phyloP scores from a whole-genome alignment of 2,113 vertebrate genomes.

The Dendrocopos noguchii region DNA sequence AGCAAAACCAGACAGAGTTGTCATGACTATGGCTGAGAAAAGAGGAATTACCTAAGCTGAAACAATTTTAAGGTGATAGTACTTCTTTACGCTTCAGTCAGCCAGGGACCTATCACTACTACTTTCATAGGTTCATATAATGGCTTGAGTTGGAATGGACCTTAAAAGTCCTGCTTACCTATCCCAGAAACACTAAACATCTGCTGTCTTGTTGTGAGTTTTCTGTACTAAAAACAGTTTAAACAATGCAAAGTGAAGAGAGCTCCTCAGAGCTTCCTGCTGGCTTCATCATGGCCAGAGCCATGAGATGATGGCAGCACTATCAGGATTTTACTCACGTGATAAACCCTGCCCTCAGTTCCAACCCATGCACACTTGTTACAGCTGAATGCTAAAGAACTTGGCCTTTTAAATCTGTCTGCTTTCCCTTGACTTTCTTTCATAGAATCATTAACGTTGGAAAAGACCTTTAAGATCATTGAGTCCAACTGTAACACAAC shows the following conservation, averaged over 20 bases:
- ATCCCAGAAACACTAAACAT: background rate
- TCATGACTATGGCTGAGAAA: no score
- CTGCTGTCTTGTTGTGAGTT: background rate
- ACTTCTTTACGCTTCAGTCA: no score
- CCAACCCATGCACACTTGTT: background rate
- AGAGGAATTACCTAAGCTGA: no score
- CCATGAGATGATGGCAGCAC: background rate
- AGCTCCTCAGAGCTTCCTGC: background rate
- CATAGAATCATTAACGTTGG: no score
- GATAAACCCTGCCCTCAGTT: background rate
- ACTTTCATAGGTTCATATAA: no score
- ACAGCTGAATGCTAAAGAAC: background rate
- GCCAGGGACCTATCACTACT: no score
- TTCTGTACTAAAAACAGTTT: background rate
- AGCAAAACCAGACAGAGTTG: no score
- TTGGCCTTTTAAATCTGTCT: background rate
- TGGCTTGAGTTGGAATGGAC: no score
- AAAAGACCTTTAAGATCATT: no score
- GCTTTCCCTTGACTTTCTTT: background rate
- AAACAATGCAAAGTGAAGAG: background rate
- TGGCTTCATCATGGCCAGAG: background rate
- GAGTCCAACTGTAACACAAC: no score
- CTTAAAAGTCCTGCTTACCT: background rate
- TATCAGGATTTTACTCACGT: background rate
- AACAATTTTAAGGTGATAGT: no score